phyloP scores from a whole-genome alignment of 2,888 invertebrate genomes.

The Amiota communis region DNA sequence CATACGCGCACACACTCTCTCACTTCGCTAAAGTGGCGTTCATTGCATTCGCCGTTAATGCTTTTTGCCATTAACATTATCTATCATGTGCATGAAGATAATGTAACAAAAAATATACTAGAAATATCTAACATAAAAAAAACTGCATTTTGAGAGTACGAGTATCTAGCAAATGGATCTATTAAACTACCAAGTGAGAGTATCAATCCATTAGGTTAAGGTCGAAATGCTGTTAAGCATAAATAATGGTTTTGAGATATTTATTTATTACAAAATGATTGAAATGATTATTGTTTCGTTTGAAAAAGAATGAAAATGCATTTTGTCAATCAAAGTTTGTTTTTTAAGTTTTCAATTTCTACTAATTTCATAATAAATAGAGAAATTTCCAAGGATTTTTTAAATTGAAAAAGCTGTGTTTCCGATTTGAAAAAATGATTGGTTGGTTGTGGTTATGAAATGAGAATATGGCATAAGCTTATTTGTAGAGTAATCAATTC shows the following conservation, averaged over 20 bases:
- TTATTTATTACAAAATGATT: too few species aligned
- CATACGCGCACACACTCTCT: neutral
- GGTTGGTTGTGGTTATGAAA: too few species aligned
- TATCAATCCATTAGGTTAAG: neutral
- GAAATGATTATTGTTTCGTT: neutral
- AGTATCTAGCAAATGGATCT: constrained; percentile 17
- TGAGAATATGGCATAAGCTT: too few species aligned
- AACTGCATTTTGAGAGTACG: neutral
- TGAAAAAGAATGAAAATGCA: neutral
- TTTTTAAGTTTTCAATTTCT: too few species aligned
- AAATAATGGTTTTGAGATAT: too few species aligned
- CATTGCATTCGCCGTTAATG: constrained; percentile 23
- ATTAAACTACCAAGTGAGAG: neutral
- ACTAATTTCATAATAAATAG: too few species aligned
- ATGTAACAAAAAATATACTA: neutral
- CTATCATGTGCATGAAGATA: neutral
- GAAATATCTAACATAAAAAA: neutral
- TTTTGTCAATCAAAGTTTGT: too few species aligned
- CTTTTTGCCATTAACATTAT: constrained; percentile 17
- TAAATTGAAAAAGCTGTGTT: too few species aligned
- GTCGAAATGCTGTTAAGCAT: neutral
- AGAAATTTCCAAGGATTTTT: too few species aligned
- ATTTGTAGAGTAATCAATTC: too few species aligned
- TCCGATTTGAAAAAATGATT: too few species aligned
- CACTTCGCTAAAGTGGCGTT: constrained; percentile 2